Percentiles rank a stretch among this genome's conserved stretches.
These are phyloP conservation scores for Forpus xanthops DNA, from an alignment of 2,797 vertebrate species.

Conservation along the genomic window DNA sequence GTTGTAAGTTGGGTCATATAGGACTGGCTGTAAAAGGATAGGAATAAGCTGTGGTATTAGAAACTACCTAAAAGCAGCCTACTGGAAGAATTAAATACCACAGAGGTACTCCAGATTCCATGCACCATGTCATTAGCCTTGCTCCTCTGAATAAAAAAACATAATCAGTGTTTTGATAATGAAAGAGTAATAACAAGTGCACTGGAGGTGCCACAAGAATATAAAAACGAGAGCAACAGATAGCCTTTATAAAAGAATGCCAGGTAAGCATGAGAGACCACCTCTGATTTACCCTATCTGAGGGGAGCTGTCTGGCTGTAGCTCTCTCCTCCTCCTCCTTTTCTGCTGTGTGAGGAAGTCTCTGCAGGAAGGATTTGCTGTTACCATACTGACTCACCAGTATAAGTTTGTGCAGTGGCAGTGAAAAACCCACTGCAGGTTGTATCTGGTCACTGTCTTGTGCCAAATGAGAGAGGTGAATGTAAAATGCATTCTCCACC, in stretches of 20 bases:
- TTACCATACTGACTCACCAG: neutral
- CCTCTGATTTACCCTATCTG: neutral
- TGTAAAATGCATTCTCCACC: fast-evolving
- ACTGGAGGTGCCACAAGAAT: neutral
- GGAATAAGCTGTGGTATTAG: neutral
- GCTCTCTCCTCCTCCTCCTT: neutral
- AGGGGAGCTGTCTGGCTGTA: neutral
- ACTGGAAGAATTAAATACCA: neutral
- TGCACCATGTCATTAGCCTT: neutral
- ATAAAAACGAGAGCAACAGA: neutral
- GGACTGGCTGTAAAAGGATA: neutral
- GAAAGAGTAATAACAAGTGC: neutral
- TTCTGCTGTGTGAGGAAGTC: neutral
- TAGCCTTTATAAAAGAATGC: neutral
- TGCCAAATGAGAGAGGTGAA: neutral
- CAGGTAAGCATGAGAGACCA: neutral
- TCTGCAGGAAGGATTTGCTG: neutral
- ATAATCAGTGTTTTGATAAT: neutral
- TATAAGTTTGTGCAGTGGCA: neutral
- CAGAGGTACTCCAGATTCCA: neutral
- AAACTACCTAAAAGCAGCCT: neutral
- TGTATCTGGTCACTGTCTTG: neutral
- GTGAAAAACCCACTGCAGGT: neutral
- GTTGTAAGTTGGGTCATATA: neutral
- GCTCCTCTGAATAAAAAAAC: neutral